A percentile compares a stretch with the other conserved stretches of the same genome.
Evolutionary conservation across 2,888 invertebrate species (phyloP).

Genomic region (Luperina testacea): DNA sequence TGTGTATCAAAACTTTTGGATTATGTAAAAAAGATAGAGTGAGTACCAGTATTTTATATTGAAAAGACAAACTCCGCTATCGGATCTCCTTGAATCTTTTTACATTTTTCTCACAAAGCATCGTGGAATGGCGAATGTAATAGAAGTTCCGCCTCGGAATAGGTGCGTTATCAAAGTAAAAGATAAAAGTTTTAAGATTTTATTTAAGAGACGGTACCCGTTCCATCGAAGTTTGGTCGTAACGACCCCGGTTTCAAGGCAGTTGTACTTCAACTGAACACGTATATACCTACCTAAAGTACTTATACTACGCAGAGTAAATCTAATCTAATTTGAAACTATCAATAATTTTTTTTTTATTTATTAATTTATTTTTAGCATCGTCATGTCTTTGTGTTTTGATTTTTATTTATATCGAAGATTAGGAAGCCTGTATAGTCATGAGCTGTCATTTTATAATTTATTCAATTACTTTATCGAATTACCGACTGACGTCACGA

Average conservation of each 20-base stretch:
- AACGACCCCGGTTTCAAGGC: constrained; percentile 68
- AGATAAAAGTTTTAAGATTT: constrained; percentile 87
- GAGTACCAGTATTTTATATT: constrained; percentile 49
- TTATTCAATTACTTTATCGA: neutral
- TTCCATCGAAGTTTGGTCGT: constrained; percentile 80
- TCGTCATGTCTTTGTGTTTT: constrained; percentile 16
- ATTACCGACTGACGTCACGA: neutral
- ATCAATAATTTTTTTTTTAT: constrained; percentile 21
- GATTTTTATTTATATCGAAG: constrained; percentile 9
- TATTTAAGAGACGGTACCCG: constrained; percentile 79
- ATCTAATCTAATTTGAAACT: constrained; percentile 41
- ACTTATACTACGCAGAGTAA: constrained; percentile 26
- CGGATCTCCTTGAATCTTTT: constrained; percentile 62
- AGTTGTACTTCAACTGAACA: constrained; percentile 61
- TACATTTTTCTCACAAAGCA: constrained; percentile 66
- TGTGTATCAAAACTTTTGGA: constrained; percentile 28
- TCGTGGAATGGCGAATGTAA: constrained; percentile 67
- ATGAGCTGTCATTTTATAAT: constrained; percentile 22
- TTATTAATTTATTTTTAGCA: neutral
- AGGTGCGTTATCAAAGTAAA: constrained; percentile 81
- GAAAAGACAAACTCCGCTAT: constrained; percentile 54
- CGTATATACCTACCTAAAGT: constrained; percentile 31
- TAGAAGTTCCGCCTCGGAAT: constrained; percentile 76
- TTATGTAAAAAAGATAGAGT: constrained; percentile 28
- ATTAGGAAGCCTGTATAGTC: constrained; percentile 8